Evolutionary conservation across 2,113 vertebrate genomes (phyloP).

Genomic region (Myrmophylax atrothorax): DNA sequence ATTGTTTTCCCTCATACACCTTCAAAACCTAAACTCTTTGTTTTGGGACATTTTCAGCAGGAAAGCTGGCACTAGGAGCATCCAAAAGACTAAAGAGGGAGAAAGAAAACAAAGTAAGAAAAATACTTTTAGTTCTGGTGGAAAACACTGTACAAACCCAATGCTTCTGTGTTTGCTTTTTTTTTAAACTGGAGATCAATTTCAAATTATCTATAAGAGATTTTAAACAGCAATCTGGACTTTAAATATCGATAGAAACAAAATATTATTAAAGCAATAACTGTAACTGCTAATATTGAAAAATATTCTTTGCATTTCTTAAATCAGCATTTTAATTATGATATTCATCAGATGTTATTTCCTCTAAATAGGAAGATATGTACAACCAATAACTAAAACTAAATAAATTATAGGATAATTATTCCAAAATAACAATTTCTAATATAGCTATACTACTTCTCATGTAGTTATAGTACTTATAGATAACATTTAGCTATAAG

Average conservation of each 20-base stretch:
- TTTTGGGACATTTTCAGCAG: neutral
- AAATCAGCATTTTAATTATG: slow-evolving; percentile 9
- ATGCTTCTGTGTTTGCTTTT: neutral
- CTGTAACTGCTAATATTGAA: neutral
- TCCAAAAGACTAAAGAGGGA: neutral
- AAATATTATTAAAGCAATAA: neutral
- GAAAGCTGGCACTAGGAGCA: neutral
- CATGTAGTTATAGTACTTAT: neutral
- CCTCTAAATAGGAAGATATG: neutral
- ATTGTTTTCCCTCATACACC: neutral
- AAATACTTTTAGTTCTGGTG: neutral
- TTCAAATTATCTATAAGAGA: neutral
- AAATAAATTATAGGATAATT: neutral
- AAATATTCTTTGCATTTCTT: neutral
- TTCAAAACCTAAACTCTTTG: neutral
- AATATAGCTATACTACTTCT: neutral
- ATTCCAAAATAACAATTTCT: neutral
- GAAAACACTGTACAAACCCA: neutral
- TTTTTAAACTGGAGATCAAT: neutral
- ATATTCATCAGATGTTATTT: neutral
- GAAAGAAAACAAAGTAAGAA: slow-evolving; percentile 1
- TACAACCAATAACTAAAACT: neutral
- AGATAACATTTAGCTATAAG: neutral
- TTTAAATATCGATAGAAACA: neutral
- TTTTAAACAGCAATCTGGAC: neutral